Conservation (phyloP, 2,797 vertebrate genomes). For the Cryptoblepharus egeriae region DNA sequence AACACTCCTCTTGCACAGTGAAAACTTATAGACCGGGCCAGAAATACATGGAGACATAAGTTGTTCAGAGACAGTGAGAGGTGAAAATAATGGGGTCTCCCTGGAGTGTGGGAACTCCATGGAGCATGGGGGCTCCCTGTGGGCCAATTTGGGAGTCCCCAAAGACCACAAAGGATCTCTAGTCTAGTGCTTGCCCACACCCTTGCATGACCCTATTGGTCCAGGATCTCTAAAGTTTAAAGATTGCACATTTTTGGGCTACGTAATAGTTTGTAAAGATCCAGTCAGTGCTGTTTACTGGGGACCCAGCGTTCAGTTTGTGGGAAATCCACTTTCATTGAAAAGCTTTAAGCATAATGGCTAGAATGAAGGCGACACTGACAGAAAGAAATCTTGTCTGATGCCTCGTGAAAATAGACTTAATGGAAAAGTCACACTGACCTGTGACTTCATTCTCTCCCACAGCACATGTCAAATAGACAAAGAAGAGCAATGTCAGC, state of each 20-base stretch:
- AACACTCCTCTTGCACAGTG: no score
- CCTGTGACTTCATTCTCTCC: not conserved
- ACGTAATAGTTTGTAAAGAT: not conserved
- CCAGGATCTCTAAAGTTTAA: no score
- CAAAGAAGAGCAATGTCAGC: not conserved
- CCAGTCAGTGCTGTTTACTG: not conserved
- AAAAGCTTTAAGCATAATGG: not conserved
- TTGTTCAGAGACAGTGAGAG: no score
- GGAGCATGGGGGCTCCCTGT: no score
- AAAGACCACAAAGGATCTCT: no score
- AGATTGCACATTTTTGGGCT: not conserved
- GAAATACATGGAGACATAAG: no score
- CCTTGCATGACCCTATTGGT: no score
- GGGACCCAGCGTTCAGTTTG: not conserved
- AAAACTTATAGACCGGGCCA: no score
- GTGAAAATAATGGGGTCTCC: no score
- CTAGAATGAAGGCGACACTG: not conserved
- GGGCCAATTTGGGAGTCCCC: no score
- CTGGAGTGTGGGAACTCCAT: no score
- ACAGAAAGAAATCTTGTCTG: not conserved
- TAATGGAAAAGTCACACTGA: not conserved
- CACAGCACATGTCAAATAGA: not conserved
- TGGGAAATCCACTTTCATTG: not conserved
- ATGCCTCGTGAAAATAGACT: not conserved
- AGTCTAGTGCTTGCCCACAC: no score